A percentile compares a stretch with the other conserved stretches of the same genome.
phyloP scores from a whole-genome alignment of 2,797 vertebrate species.

The Galagoides demidoff region DNA sequence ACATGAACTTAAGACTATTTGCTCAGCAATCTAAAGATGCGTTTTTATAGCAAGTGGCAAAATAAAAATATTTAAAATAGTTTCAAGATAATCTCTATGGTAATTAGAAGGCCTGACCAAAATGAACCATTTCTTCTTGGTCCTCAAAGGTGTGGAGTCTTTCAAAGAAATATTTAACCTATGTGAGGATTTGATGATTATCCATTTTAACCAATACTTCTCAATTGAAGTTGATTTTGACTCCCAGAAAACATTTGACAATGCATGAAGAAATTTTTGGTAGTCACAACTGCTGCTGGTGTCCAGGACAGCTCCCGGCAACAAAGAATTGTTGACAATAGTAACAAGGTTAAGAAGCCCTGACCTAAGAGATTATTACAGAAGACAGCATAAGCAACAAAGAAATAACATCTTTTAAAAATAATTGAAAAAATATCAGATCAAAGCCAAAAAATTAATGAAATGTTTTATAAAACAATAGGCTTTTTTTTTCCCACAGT shows the following conservation, averaged over 20 bases:
- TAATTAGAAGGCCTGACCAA: constrained; percentile 23
- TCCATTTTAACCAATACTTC: not conserved
- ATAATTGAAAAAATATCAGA: not conserved
- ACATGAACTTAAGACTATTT: constrained; percentile 70
- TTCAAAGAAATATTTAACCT: not conserved
- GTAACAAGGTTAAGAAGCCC: not conserved
- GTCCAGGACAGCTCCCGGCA: not conserved
- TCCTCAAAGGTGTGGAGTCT: not conserved
- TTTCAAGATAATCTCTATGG: constrained; percentile 31
- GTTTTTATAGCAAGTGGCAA: constrained; percentile 62
- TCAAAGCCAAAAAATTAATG: not conserved
- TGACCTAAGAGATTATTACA: not conserved
- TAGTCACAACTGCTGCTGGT: not conserved
- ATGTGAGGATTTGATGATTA: not conserved
- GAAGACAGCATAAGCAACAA: not conserved
- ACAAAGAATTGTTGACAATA: not conserved
- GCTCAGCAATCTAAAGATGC: constrained; percentile 56
- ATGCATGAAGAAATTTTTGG: not conserved
- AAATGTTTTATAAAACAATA: not conserved
- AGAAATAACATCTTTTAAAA: not conserved
- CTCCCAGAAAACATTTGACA: not conserved
- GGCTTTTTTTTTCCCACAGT: not conserved
- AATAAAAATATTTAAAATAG: constrained; percentile 54
- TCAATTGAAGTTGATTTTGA: not conserved
- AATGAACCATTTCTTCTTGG: not conserved